A percentile compares a stretch with the other conserved stretches of the same genome.
These are phyloP conservation scores for Phrynocephalus guinanensis DNA, from an alignment of 2,797 vertebrate species.

Conservation along the genomic window DNA sequence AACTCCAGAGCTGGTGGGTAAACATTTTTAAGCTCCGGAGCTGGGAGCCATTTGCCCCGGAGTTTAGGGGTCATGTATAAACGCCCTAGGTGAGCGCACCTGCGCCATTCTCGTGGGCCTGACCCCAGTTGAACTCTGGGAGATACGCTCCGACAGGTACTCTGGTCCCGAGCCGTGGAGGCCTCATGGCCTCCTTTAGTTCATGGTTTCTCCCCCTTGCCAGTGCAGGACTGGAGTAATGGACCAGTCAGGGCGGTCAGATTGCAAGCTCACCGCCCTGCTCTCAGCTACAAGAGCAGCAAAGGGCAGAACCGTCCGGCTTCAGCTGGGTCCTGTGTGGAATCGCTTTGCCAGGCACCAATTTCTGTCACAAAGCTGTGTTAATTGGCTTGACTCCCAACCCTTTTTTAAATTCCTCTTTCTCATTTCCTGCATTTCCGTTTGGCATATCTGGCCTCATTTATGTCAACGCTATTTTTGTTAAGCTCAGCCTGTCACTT, in stretches of 20 bases:
- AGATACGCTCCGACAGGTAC: no score
- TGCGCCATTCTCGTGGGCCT: no score
- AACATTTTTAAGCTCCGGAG: no score
- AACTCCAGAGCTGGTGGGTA: no score
- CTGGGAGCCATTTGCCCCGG: no score
- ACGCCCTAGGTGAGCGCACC: no score
- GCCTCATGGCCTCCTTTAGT: background rate
- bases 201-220: background rate
- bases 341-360: background rate
- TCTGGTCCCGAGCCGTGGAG: no score
- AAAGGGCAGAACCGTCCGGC: background rate
- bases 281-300: background rate
- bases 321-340: background rate
- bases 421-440: background rate
- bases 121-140: no score
- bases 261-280: background rate
- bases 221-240: background rate
- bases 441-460: background rate
- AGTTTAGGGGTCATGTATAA: no score
- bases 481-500: background rate
- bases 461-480: background rate
- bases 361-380: background rate
- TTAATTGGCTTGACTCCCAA: background rate
- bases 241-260: background rate
- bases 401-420: background rate